Conservation (phyloP, 1,140 invertebrate genomes). For the Adoxophyes honmai region DNA sequence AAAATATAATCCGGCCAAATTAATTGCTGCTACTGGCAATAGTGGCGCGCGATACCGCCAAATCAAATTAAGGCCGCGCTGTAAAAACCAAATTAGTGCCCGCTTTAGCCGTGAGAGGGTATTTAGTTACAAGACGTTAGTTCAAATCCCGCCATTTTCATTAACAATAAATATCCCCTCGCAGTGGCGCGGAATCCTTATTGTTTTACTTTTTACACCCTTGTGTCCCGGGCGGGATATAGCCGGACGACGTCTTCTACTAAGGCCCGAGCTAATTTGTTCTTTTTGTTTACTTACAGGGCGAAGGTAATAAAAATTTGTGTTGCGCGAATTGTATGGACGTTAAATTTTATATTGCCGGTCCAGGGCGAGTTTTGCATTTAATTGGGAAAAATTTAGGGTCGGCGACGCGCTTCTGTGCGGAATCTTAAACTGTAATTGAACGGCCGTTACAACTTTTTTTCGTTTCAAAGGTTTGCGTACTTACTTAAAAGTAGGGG, state of each 20-base stretch:
- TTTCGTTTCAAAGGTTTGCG: slow-evolving; percentile 63
- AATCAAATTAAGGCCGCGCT: slow-evolving; percentile 78
- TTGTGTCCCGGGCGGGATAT: slow-evolving; percentile 65
- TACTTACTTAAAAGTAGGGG: slow-evolving; percentile 46
- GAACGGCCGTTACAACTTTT: slow-evolving; percentile 68
- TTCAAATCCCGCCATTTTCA: slow-evolving; percentile 78
- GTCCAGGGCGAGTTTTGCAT: slow-evolving; percentile 65
- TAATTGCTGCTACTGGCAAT: slow-evolving; percentile 75
- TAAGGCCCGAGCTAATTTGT: slow-evolving; percentile 63
- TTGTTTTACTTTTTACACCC: slow-evolving; percentile 77
- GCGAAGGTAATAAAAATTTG: slow-evolving; percentile 75
- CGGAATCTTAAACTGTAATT: slow-evolving; percentile 72
- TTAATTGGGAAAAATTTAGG: slow-evolving; percentile 76
- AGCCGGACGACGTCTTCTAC: slow-evolving; percentile 50
- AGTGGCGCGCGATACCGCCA: slow-evolving; percentile 74
- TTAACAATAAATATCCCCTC: slow-evolving; percentile 78
- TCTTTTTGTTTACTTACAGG: slow-evolving; percentile 72
- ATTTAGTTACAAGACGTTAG: slow-evolving; percentile 78
- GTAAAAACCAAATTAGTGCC: slow-evolving; percentile 79
- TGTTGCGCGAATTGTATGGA: slow-evolving; percentile 75
- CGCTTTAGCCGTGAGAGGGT: slow-evolving; percentile 76
- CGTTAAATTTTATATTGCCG: slow-evolving; percentile 73
- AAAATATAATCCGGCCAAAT: slow-evolving; percentile 78
- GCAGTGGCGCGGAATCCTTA: slow-evolving; percentile 71
- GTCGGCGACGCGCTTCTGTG: slow-evolving; percentile 69